These are phyloP conservation scores for Nyctibius grandis DNA, from an alignment of 2,797 vertebrate genomes.

Conservation along the genomic window DNA sequence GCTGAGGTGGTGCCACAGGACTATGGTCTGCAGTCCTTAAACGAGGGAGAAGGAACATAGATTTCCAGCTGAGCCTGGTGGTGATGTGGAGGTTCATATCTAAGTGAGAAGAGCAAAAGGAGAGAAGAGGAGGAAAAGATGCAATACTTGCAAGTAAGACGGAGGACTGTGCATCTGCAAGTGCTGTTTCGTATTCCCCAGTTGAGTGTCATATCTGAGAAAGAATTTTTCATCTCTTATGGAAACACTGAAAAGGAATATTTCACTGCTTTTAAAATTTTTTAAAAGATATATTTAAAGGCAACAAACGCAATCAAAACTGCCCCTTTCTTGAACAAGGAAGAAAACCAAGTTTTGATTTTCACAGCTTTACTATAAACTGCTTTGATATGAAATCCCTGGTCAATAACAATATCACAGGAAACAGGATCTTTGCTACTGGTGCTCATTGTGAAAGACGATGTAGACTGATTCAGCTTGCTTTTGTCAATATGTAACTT, in stretches of 20 bases:
- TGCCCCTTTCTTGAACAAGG: neutral
- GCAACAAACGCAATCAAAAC: neutral
- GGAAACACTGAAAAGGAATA: neutral
- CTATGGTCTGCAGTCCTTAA: neutral
- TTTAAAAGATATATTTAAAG: neutral
- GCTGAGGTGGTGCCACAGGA: neutral
- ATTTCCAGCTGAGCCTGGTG: neutral
- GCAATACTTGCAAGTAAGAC: neutral
- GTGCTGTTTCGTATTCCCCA: neutral
- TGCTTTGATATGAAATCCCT: neutral
- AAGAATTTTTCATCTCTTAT: neutral
- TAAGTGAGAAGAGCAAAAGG: neutral
- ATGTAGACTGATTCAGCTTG: neutral
- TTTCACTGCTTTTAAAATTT: neutral
- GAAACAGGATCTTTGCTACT: neutral
- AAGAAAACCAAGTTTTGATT: neutral
- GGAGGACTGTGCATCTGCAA: neutral
- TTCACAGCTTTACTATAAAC: neutral
- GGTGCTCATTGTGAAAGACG: neutral
- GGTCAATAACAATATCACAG: neutral
- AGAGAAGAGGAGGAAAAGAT: neutral
- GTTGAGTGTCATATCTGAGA: accelerated
- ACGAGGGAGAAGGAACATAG: neutral
- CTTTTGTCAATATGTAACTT: neutral
- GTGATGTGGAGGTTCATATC: neutral